Base-by-base conservation (phyloP, 2,113 vertebrate genomes). In the Sapayoa aenigma region DNA sequence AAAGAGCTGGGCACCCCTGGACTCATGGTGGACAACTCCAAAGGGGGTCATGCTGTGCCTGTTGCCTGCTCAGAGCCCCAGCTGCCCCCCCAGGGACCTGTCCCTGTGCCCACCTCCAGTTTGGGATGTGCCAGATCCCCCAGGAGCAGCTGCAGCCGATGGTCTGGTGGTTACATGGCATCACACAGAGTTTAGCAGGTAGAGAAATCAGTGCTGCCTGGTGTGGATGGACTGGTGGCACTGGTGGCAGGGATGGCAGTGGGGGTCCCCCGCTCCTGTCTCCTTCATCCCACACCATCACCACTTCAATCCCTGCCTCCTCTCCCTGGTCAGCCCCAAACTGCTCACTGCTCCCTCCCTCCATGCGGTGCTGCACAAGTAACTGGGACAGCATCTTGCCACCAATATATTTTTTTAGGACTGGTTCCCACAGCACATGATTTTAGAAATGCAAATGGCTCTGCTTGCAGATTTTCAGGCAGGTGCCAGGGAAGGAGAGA, bases 101-200 rank as follows among this genome's bases (percentile, higher is more conserved):
- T 13, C 62, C n/a, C 55, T 60, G 28, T 42, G 28, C 10, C 14
- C 42, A n/a, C 53, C 31, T 72, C 39, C 52, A 2, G 0, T 35
- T 5, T 4, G 15, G 72, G 44, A 33, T 19, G 47, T 3, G 1
- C 23, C 21, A 20, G 44, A 0, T 15, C 46, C 37, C 46, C 71
- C 0, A 0, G 22, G 20, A 37, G 55, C 3, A 0, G 33, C 2
- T 14, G 2, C 1, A 1, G 20, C 5, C 47, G 5, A 42, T 0
- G 0, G 6, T 62, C 20, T 2, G 2, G 28, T 25, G 77, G 18
- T 11, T 37, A 4, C 33, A 12, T 67, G 17, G 44, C 3, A 14
- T 52, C 49, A 44, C 42, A 42, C 2, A 2, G 81, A 28, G 17
- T 5, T n/a, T 1, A 19, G 41, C 56, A 33, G 71, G 37, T 4